Conservation (phyloP, 92 coral and sea anemone species). For the Bergia sp. region DNA sequence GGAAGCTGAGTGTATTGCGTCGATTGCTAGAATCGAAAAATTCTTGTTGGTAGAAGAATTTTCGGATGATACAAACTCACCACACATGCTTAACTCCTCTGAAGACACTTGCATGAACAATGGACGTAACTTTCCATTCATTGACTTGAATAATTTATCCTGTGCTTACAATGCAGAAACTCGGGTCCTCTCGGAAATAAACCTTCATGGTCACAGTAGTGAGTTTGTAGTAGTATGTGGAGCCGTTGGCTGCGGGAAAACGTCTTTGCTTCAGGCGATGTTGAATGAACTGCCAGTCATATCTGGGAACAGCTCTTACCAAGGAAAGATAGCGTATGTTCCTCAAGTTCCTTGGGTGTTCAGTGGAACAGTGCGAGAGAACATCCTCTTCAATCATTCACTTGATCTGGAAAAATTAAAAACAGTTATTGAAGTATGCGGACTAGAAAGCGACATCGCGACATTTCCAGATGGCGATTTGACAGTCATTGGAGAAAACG, state of each 20-base stretch:
- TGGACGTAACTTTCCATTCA: background rate
- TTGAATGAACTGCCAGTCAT: background rate
- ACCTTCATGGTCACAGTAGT: background rate
- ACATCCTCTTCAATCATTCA: background rate
- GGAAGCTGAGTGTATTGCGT: constrained; percentile 6
- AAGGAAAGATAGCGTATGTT: constrained; percentile 5
- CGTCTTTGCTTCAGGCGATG: constrained; percentile 10
- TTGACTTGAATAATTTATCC: background rate
- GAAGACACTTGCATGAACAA: too few relatives aligned
- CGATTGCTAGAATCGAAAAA: background rate
- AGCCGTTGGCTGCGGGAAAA: constrained; percentile 11
- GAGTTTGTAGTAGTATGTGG: background rate
- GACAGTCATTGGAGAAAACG: background rate
- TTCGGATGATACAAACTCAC: background rate
- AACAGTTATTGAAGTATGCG: constrained; percentile 3
- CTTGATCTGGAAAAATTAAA: background rate
- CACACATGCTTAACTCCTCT: background rate
- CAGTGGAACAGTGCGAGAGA: constrained; percentile 12
- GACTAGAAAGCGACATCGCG: background rate
- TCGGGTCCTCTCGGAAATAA: background rate
- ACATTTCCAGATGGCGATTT: background rate
- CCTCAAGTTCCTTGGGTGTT: constrained; percentile 7
- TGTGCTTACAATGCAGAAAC: background rate
- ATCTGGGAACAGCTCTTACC: background rate
- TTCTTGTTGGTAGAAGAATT: background rate